Evolutionary conservation across 1,140 invertebrate species (phyloP).

Genomic region (Lucilia sericata): DNA sequence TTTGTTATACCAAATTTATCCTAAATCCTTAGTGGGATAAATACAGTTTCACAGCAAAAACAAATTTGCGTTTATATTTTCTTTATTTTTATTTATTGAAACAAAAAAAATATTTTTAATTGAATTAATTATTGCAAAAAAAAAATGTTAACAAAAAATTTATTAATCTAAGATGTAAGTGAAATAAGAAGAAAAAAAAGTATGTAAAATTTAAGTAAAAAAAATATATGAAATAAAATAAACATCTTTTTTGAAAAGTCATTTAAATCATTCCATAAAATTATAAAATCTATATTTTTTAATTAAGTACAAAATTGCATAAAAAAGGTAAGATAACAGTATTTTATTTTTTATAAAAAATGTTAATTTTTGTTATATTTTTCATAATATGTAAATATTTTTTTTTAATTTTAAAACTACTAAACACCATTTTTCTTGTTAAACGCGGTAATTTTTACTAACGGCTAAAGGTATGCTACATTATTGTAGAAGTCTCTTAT

Average conservation of each 20-base stretch:
- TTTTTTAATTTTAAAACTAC: no score
- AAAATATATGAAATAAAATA: constrained; percentile 34
- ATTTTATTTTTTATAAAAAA: no score
- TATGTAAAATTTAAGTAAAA: constrained; percentile 18
- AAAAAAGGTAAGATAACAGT: no score
- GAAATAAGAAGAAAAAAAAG: not conserved
- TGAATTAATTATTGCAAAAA: not conserved
- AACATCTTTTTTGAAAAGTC: constrained; percentile 21
- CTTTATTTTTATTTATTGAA: not conserved
- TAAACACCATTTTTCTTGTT: no score
- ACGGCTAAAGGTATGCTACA: no score
- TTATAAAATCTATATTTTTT: no score
- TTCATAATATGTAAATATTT: no score
- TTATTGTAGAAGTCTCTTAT: no score
- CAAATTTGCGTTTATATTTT: constrained; percentile 48
- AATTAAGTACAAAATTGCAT: no score
- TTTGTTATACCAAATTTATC: constrained; percentile 46
- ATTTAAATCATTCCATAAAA: constrained; percentile 2
- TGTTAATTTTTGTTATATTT: no score
- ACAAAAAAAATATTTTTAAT: not conserved
- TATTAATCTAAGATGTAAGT: not conserved
- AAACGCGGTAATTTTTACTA: no score
- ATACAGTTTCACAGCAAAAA: constrained; percentile 47
- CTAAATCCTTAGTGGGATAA: constrained; percentile 51
- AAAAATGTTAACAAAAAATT: not conserved